Percentiles rank a stretch among this genome's conserved stretches.
Evolutionary conservation across 1,140 invertebrate genomes (phyloP).

Genomic region (Brachionus rubens): DNA sequence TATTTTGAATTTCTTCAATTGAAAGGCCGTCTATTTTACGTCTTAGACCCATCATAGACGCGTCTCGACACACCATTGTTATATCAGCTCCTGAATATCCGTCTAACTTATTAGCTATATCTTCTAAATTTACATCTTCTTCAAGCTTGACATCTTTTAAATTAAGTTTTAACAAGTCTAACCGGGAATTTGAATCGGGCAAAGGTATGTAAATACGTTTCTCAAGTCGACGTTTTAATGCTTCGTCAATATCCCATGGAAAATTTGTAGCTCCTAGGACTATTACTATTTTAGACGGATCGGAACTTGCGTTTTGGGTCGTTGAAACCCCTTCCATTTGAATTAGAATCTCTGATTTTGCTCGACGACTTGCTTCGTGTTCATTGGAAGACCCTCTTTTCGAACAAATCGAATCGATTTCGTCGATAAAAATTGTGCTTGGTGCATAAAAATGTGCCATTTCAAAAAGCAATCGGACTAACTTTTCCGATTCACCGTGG

Average conservation of each 20-base stretch:
- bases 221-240: constrained; percentile 86
- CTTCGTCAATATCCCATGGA: constrained; percentile 99
- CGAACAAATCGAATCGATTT: constrained; percentile 97
- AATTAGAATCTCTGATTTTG: constrained; percentile 94
- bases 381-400: constrained; percentile 90
- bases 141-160: constrained; percentile 72
- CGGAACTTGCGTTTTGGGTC: no score
- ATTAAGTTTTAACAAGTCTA: constrained; percentile 85
- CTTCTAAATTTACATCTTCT: constrained; percentile 74
- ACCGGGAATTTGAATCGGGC: constrained; percentile 86
- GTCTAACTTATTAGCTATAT: constrained; percentile 80
- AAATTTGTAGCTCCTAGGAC: constrained; percentile 98
- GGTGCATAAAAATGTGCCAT: constrained; percentile 99
- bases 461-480: constrained; percentile 85
- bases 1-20: constrained; percentile 84
- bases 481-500: constrained; percentile 95
- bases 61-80: constrained; percentile 95
- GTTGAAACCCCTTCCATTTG: constrained; percentile 86
- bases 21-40: constrained; percentile 85
- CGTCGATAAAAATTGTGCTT: constrained; percentile 99
- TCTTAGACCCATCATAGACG: constrained; percentile 99
- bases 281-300: constrained; percentile 82
- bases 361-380: constrained; percentile 92
- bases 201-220: constrained; percentile 98
- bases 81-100: constrained; percentile 99